These are phyloP conservation scores for Tetrao urogallus DNA, from an alignment of 2,113 vertebrate species.

Conservation along the genomic window DNA sequence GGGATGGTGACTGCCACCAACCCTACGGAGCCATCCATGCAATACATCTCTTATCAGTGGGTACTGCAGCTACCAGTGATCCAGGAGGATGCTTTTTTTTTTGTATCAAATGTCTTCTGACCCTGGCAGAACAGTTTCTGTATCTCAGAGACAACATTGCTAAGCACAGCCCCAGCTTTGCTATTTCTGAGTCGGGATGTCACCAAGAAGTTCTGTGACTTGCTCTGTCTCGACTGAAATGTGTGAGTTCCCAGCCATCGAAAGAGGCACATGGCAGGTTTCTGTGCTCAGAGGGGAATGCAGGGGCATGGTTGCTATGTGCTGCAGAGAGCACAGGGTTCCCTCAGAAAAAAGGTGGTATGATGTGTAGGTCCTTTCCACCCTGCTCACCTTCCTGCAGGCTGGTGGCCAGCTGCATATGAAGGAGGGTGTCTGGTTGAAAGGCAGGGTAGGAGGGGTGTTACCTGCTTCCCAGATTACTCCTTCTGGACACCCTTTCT, in stretches of 20 bases:
- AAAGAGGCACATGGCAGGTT: background rate
- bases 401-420: background rate
- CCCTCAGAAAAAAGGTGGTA: background rate
- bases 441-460: background rate
- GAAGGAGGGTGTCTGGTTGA: background rate
- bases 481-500: background rate
- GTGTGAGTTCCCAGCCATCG: background rate
- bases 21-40: background rate
- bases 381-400: background rate
- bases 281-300: accelerated
- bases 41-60: background rate
- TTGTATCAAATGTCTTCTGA: background rate
- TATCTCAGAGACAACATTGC: background rate
- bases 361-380: background rate
- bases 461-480: background rate
- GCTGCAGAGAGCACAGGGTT: background rate
- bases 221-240: background rate
- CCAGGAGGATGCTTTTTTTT: background rate
- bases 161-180: background rate
- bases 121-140: background rate
- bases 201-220: background rate
- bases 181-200: background rate
- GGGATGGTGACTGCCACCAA: background rate
- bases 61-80: background rate
- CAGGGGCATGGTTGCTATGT: background rate